Conservation (phyloP, 2,888 invertebrate genomes). For the Xylophagus ater region DNA sequence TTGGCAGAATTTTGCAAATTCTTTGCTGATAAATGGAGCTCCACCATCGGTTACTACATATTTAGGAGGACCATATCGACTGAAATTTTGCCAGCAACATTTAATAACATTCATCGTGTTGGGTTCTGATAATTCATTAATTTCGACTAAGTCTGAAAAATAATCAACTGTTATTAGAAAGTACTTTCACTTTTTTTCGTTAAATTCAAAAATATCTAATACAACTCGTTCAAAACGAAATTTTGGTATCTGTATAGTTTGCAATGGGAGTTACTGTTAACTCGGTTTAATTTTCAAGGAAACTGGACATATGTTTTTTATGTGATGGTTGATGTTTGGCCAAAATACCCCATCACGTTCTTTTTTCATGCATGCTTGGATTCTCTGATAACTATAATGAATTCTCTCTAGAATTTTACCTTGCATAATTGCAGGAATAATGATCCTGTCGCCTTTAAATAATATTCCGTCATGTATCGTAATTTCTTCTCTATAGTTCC, state of each 20-base stretch:
- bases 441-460: conserved; percentile 1
- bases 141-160: conserved; percentile 19
- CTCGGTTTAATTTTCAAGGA: conserved; percentile 15
- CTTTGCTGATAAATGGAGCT: too few species aligned
- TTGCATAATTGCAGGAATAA: conserved; percentile 10
- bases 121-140: too few species aligned
- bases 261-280: background rate
- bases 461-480: conserved; percentile 3
- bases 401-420: too few species aligned
- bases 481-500: conserved; percentile 7
- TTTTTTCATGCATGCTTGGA: conserved; percentile 16
- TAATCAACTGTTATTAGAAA: conserved; percentile 23
- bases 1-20: too few species aligned
- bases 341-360: conserved; percentile 18
- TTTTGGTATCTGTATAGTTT: conserved; percentile 5
- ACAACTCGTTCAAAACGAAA: too few species aligned
- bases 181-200: conserved; percentile 14
- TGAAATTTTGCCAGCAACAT: too few species aligned
- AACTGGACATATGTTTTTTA: conserved; percentile 14
- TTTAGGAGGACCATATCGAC: too few species aligned
- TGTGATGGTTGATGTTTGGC: conserved; percentile 17
- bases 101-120: too few species aligned
- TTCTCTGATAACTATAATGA: too few species aligned
- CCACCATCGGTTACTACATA: too few species aligned
- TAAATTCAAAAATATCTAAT: conserved; percentile 21